Conservation (phyloP, 2,797 vertebrate genomes). For the Chaetodon trifasciatus region DNA sequence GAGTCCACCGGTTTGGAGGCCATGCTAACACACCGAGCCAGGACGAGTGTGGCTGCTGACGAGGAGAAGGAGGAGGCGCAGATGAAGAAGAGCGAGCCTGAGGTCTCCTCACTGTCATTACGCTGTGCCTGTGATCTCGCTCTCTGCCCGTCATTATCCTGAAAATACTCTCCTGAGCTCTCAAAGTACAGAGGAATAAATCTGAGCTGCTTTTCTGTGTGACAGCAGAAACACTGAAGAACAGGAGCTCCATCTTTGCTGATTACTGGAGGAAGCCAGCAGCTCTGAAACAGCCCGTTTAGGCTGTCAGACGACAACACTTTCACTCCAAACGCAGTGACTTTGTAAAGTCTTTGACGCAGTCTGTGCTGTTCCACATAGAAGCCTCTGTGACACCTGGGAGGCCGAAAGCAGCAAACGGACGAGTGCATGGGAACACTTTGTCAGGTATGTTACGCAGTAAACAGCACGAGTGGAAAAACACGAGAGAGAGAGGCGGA, state of each 20-base stretch:
- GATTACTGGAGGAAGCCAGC: conserved; percentile 1
- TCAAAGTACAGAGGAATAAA: conserved; percentile 35
- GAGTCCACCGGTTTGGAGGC: conserved; percentile 32
- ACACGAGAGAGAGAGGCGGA: conserved; percentile 8
- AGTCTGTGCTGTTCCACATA: conserved; percentile 20
- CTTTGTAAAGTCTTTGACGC: conserved; percentile 10
- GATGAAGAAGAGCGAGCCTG: conserved; percentile 29
- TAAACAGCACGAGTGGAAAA: conserved; percentile 61
- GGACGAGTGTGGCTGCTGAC: conserved; percentile 20
- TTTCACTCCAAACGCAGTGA: neutral
- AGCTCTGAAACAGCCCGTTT: neutral
- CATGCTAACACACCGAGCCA: conserved; percentile 21
- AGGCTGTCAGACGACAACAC: neutral
- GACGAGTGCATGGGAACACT: conserved; percentile 35
- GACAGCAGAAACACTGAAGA: conserved; percentile 25
- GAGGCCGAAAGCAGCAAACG: neutral
- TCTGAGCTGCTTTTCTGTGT: conserved; percentile 16
- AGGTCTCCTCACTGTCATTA: conserved; percentile 65
- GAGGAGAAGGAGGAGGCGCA: neutral
- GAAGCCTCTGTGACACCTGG: neutral
- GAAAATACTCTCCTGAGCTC: conserved; percentile 47
- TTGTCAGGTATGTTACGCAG: conserved; percentile 51
- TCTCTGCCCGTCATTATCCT: conserved; percentile 39
- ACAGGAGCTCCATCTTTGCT: neutral
- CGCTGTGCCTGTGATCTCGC: conserved; percentile 15